Evolutionary conservation across 2,888 invertebrate genomes (phyloP).

Genomic region (Loripinus fragilis): DNA sequence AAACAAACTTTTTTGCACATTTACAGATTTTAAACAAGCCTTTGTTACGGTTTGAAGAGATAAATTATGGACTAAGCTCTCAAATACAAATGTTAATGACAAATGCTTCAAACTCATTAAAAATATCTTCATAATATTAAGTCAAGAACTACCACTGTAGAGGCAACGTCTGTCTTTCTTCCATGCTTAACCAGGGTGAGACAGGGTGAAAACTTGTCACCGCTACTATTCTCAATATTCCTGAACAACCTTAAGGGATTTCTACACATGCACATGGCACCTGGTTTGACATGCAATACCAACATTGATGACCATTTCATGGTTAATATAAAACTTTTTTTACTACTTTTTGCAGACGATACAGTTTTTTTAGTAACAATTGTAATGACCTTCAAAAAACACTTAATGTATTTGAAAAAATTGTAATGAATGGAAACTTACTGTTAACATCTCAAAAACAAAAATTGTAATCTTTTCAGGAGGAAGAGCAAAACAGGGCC

Average conservation of each 20-base stretch:
- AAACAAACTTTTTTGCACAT: conserved; percentile 21
- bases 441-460: no score
- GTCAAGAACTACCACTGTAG: neutral
- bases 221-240: neutral
- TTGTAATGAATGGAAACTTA: no score
- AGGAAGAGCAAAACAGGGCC: no score
- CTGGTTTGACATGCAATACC: no score
- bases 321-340: no score
- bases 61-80: conserved; percentile 6
- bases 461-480: no score
- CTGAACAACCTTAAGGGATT: conserved; percentile 13
- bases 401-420: no score
- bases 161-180: neutral
- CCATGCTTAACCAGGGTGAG: conserved; percentile 13
- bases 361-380: no score
- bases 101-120: conserved; percentile 19
- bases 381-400: no score
- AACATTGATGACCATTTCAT: no score
- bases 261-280: no score
- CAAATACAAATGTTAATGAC: neutral
- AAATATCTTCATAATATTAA: neutral
- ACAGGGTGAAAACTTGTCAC: conserved; percentile 25
- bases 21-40: conserved; percentile 19
- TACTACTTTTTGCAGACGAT: no score
- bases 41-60: conserved; percentile 5